Conservation (phyloP, 2,888 invertebrate species). For the Phasia obesa region DNA sequence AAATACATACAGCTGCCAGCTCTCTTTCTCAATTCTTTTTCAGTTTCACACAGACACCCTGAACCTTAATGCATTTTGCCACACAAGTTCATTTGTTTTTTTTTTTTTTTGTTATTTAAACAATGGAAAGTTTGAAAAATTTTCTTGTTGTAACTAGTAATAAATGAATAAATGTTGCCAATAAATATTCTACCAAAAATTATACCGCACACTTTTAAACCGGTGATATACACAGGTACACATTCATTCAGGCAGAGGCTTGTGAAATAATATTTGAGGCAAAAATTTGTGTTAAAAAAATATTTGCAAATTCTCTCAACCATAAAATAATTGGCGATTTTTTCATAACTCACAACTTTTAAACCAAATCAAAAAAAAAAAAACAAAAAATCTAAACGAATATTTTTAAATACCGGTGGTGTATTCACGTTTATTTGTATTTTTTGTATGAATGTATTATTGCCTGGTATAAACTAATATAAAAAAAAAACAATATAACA, state of each 20-base stretch:
- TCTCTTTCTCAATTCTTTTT: not conserved
- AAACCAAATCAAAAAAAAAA: slow-evolving; percentile 23
- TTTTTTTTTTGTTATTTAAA: slow-evolving; percentile 32
- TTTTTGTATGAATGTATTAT: not conserved
- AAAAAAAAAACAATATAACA: slow-evolving; percentile 42
- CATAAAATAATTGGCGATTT: slow-evolving; percentile 66
- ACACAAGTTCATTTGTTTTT: slow-evolving; percentile 49
- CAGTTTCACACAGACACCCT: not conserved
- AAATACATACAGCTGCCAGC: slow-evolving; percentile 8
- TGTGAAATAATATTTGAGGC: slow-evolving; percentile 59
- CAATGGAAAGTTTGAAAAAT: slow-evolving; percentile 48
- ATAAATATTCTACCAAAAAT: slow-evolving; percentile 2
- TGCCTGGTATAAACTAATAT: slow-evolving; percentile 28
- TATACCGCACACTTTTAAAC: not conserved
- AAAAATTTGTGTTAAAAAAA: slow-evolving; percentile 53
- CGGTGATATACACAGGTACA: not conserved
- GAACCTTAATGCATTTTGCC: slow-evolving; percentile 21
- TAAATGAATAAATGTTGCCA: slow-evolving; percentile 24
- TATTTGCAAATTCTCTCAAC: slow-evolving; percentile 67
- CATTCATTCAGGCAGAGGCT: slow-evolving; percentile 22
- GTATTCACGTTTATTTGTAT: no score
- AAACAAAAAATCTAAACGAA: slow-evolving; percentile 22
- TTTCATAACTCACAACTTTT: slow-evolving; percentile 37
- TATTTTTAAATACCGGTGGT: no score
- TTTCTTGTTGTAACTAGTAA: slow-evolving; percentile 24